phyloP scores from a whole-genome alignment of 2,797 vertebrate species.

The Spinibarbus caldwelli region DNA sequence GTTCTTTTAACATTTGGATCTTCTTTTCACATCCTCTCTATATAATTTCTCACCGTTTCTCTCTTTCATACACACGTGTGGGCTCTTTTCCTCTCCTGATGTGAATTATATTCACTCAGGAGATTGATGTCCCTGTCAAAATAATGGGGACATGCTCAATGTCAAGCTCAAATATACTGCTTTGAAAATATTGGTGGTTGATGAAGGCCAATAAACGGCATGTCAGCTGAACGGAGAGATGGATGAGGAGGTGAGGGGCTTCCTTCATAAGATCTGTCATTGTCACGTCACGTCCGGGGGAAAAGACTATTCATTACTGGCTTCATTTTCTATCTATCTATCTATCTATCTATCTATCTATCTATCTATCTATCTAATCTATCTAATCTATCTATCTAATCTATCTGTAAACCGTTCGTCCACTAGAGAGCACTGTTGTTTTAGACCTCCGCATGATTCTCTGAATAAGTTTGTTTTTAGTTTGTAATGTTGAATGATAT shows the following conservation, averaged over 20 bases:
- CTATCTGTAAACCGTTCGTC: neutral
- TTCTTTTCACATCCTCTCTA: neutral
- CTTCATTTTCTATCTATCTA: neutral
- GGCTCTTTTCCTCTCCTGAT: neutral
- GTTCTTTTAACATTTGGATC: neutral
- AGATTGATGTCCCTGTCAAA: constrained; percentile 28
- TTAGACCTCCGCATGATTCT: neutral
- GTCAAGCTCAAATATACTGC: constrained; percentile 24
- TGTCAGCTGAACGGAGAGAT: constrained; percentile 25
- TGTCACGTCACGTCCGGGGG: neutral
- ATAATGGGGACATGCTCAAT: constrained; percentile 6
- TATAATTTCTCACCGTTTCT: neutral
- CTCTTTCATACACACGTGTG: neutral
- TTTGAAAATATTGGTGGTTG: constrained; percentile 29
- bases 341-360: neutral
- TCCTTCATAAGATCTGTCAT: constrained; percentile 11
- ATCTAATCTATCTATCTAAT: neutral
- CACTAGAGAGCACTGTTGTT: constrained; percentile 12
- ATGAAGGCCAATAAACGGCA: constrained; percentile 23
- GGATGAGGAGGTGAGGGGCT: neutral
- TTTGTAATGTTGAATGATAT: neutral
- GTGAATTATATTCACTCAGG: constrained; percentile 2
- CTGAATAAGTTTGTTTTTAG: too few relatives aligned
- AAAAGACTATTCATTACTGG: neutral
- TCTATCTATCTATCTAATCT: too few relatives aligned